phyloP scores from a whole-genome alignment of 2,888 invertebrate species.

The Caradrina kadenii region DNA sequence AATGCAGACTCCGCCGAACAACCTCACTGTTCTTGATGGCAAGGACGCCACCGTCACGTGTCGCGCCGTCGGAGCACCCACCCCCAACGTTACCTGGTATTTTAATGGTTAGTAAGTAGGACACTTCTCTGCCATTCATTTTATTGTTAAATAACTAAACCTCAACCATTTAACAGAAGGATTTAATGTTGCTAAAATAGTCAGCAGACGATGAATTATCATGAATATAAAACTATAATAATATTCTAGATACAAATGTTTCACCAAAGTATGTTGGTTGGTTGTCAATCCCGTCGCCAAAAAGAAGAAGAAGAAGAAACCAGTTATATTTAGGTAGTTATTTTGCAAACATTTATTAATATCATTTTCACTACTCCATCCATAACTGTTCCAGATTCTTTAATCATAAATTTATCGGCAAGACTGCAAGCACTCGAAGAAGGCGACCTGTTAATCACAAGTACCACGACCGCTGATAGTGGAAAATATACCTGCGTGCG shows the following conservation, averaged over 20 bases:
- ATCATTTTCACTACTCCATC: not conserved
- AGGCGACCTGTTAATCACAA: conserved; percentile 96
- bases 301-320: too few species aligned
- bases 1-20: conserved; percentile 95
- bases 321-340: not conserved
- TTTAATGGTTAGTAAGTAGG: conserved; percentile 94
- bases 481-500: conserved; percentile 97
- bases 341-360: conserved; percentile 1
- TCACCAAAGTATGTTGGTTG: not conserved
- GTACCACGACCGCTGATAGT: conserved; percentile 95
- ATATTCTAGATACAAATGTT: not conserved
- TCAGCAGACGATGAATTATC: not conserved
- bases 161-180: not conserved
- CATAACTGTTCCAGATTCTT: conserved; percentile 78
- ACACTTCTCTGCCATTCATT: conserved; percentile 9
- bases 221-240: not conserved
- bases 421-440: conserved; percentile 96
- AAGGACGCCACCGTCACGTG: conserved; percentile 97
- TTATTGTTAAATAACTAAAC: not conserved
- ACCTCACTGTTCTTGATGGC: conserved; percentile 97
- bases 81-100: conserved; percentile 97
- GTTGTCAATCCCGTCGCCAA: not conserved
- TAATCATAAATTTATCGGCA: conserved; percentile 90
- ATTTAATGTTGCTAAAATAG: not conserved
- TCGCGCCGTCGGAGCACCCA: conserved; percentile 97